Evolutionary conservation across 2,797 vertebrate species (phyloP).

Genomic region (Lagocephalus sceleratus): DNA sequence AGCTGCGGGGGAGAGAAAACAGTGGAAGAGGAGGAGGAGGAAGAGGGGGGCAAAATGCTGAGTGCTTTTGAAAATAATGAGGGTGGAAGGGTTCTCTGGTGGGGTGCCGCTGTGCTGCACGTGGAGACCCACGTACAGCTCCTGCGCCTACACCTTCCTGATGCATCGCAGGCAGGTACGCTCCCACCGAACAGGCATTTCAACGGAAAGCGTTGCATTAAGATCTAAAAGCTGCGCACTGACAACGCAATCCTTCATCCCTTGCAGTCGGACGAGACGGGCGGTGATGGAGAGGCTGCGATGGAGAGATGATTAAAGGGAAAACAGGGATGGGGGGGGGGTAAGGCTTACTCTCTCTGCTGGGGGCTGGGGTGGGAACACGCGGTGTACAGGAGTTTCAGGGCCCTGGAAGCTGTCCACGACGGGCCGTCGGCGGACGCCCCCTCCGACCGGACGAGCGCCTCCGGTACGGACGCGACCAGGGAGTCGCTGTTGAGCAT

Average conservation of each 20-base stretch:
- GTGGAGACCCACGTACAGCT: constrained; percentile 44
- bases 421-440: constrained; percentile 60
- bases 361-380: constrained; percentile 69
- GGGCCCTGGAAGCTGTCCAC: constrained; percentile 66
- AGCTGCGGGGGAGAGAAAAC: constrained; percentile 25
- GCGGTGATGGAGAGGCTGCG: constrained; percentile 41
- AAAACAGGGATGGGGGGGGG: constrained; percentile 27
- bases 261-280: constrained; percentile 24
- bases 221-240: constrained; percentile 30
- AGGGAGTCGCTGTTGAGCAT: constrained; percentile 92
- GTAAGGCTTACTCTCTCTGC: constrained; percentile 82
- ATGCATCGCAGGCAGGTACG: constrained; percentile 40
- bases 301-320: constrained; percentile 49
- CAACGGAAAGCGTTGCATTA: constrained; percentile 30
- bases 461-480: constrained; percentile 76
- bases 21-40: constrained; percentile 8
- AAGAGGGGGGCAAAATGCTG: background rate
- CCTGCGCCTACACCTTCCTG: constrained; percentile 51
- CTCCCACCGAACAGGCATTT: constrained; percentile 17
- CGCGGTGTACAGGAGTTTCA: constrained; percentile 88
- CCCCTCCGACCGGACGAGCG: constrained; percentile 37
- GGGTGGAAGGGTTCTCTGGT: constrained; percentile 58
- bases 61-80: constrained; percentile 67
- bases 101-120: constrained; percentile 45
- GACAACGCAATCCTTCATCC: constrained; percentile 42